phyloP scores from a whole-genome alignment of 2,888 invertebrate genomes.

The Busseola fusca region DNA sequence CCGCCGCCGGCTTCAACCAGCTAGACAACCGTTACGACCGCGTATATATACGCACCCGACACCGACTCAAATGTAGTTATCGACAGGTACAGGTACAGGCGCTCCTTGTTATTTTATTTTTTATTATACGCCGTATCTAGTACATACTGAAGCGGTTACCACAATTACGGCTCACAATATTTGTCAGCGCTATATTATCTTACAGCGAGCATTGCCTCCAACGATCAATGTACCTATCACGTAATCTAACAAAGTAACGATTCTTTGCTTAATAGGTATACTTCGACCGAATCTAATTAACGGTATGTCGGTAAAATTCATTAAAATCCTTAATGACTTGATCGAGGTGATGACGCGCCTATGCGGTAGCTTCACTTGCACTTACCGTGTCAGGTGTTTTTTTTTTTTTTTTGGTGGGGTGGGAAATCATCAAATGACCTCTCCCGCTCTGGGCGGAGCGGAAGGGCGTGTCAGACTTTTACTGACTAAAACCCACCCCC shows the following conservation, averaged over 20 bases:
- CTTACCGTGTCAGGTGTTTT: neutral
- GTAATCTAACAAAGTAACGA: constrained; percentile 24
- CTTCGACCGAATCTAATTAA: constrained; percentile 34
- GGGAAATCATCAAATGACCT: too few species aligned
- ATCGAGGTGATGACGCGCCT: neutral
- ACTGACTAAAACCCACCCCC: too few species aligned
- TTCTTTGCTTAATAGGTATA: constrained; percentile 32
- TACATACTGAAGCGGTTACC: constrained; percentile 6
- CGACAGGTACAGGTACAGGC: constrained; percentile 34
- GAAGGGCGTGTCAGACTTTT: too few species aligned
- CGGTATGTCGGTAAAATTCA: constrained; percentile 42
- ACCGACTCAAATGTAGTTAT: constrained; percentile 58
- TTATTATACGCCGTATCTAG: constrained; percentile 24
- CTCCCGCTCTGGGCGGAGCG: too few species aligned
- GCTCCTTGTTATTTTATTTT: constrained; percentile 36
- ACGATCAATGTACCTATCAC: constrained; percentile 18
- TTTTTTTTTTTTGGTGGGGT: too few species aligned
- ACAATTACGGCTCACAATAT: constrained; percentile 16
- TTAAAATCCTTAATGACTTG: constrained; percentile 32
- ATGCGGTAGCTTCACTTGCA: neutral
- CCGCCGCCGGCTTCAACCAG: constrained; percentile 52
- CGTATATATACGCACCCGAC: constrained; percentile 35
- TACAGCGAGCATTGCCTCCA: constrained; percentile 19
- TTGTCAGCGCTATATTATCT: constrained; percentile 28
- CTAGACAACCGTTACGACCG: constrained; percentile 59